Base-by-base conservation (phyloP, 1,140 invertebrate species). In the Apolygus lucorum region DNA sequence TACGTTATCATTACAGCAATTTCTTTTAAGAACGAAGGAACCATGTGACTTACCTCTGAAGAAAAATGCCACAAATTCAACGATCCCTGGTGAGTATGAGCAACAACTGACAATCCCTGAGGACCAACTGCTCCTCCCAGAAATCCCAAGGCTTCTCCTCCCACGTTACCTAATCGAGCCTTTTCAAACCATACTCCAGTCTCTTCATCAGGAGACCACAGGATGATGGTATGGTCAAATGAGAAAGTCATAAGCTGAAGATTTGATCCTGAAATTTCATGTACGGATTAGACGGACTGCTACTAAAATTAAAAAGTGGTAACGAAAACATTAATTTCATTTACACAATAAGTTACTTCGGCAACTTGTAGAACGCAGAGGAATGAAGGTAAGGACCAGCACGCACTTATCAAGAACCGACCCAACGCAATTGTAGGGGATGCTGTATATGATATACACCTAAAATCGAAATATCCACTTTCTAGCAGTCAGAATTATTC, bases 81-180 rank as follows among this genome's bases (percentile, higher is more conserved):
- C 0, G 92, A 91, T 22, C 96, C 96, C 78, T 94, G 90, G 76
- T 93, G 96, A 21, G 93, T 59, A 90, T 96, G 88, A 2, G 86
- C 92, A 67, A 97, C 76, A 26, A 98, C 88, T 2, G 82, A 82
- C 14, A 81, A 76, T 11, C 90, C 92, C 76, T 85, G 79, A 0
- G 84, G 81, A 66, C 84, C 83, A 78, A 96, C 95, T 75, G 90
- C 85, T 49, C 89, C 90, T 0, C 93, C 93, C 79, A 92, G 96
- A 79, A 96, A 96, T 0, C 95, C 96, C 27, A 96, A 79, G 1
- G 90, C 92, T 77, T 94, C 96, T 1, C 95, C 96, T 21, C 95
- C 96, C 24, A 98, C 90, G 80, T 96, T 87, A 62, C 92, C 95
- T 67, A 92, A 85, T 68, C 90, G 80, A 1, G 89, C 83, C 72